Evolutionary conservation across 2,113 vertebrate species (phyloP), one percentile per base, ranked within the genome.

Genomic region (Origma solitaria): DNA sequence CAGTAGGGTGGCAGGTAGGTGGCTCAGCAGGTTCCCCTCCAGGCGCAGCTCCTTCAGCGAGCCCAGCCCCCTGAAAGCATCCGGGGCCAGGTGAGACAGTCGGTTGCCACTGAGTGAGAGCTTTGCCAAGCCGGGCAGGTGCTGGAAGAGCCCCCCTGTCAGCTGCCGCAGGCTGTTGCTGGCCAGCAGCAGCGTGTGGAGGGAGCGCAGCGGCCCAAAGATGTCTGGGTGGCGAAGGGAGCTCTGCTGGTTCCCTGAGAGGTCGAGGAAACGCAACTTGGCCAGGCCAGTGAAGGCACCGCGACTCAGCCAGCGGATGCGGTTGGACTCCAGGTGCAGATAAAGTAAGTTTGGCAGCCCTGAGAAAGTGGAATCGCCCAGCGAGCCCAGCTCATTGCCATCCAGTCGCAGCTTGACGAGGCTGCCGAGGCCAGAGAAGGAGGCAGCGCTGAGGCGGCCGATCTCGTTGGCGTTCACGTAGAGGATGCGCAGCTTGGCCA

Each of bases 291-390:
- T 95, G 78, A 99, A 99, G 10, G 98, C 98, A 9, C 98, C 98
- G 18, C 98, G 98, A 96, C 99, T 98, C 77, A 99, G 98, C 92
- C 98, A 98, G 68, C 97, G 98, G 88, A 99, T 98, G 82, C 98
- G 98, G 94, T 99, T 99, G 54, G 98, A 98, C 80, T 99, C 99
- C 88, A 99, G 96, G 35, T 99, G 99, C 47, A 99, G 98, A 87
- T 99, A 99, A 38, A 99, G 98, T 53, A 99, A 92, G 91, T 98
- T 99, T 4, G 97, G 92, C 94, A 99, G 82, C 60, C 97, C 98
- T 45, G 98, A 98, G 90, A 99, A 99, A 84, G 98, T 98, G 15
- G 98, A 98, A 42, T 99, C 99, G 2, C 98, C 98, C 86, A 99
- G 95, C 2, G 95, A 94, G 86, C 98, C 98, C 60, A 99, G 96